Conservation (phyloP, 2,888 invertebrate species). For the Mimas tiliae region DNA sequence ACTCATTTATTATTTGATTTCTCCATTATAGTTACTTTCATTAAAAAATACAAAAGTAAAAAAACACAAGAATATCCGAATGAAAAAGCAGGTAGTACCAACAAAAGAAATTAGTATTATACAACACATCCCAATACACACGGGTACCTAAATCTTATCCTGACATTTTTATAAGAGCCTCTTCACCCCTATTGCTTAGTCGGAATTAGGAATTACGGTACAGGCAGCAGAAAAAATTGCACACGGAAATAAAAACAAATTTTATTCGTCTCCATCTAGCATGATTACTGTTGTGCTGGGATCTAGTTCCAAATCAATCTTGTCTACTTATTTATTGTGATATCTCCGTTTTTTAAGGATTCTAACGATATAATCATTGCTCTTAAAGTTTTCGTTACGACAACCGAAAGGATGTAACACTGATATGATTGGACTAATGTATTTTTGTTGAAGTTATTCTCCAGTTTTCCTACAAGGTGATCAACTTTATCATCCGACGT, state of each 20-base stretch:
- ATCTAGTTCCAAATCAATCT: too few relatives aligned
- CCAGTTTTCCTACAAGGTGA: too few relatives aligned
- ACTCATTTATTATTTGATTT: neutral
- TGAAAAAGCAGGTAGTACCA: conserved; percentile 36
- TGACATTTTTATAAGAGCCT: conserved; percentile 79
- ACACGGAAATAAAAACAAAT: neutral
- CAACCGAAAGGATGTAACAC: too few relatives aligned
- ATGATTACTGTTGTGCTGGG: too few relatives aligned
- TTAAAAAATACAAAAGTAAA: conserved; percentile 28
- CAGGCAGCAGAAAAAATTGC: conserved; percentile 45
- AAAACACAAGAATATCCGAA: conserved; percentile 34
- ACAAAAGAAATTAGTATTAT: conserved; percentile 50
- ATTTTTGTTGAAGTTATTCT: too few relatives aligned
- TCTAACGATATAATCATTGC: too few relatives aligned
- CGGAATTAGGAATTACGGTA: conserved; percentile 73
- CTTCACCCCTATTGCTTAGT: conserved; percentile 74
- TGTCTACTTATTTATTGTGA: too few relatives aligned
- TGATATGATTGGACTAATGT: too few relatives aligned
- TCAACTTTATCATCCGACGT: too few relatives aligned
- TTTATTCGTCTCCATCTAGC: too few relatives aligned
- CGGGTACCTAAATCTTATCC: conserved; percentile 68
- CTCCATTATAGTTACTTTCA: neutral
- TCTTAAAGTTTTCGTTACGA: too few relatives aligned
- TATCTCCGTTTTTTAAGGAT: too few relatives aligned
- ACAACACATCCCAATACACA: conserved; percentile 61